Evolutionary conservation across 2,797 vertebrate species (phyloP).

Genomic region (Aythya fuligula): DNA sequence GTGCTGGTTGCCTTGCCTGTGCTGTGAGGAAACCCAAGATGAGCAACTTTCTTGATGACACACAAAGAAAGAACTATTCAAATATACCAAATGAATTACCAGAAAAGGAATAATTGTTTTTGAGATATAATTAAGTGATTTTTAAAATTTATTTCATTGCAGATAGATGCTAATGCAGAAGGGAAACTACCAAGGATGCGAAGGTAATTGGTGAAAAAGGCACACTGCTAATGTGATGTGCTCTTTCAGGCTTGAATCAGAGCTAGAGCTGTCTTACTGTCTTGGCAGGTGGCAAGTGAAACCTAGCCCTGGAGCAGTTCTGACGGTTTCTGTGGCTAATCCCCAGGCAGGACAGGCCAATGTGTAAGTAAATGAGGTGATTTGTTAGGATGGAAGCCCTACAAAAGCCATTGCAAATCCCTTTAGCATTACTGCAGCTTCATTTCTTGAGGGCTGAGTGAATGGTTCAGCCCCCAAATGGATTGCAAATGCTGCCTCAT

Average conservation of each 20-base stretch:
- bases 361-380: slow-evolving; percentile 66
- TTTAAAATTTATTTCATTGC: slow-evolving; percentile 30
- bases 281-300: slow-evolving; percentile 69
- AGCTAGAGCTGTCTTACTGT: slow-evolving; percentile 31
- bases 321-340: slow-evolving; percentile 79
- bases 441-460: not conserved
- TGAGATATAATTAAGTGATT: not conserved
- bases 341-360: slow-evolving; percentile 54
- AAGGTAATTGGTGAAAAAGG: slow-evolving; percentile 65
- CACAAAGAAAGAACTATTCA: not conserved
- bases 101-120: not conserved
- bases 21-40: not conserved
- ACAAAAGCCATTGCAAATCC: slow-evolving; percentile 19
- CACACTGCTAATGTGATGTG: not conserved
- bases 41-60: not conserved
- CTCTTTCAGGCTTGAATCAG: not conserved
- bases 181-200: slow-evolving; percentile 31
- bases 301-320: slow-evolving; percentile 69
- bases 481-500: not conserved
- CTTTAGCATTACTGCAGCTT: not conserved
- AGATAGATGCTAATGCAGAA: not conserved
- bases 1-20: not conserved
- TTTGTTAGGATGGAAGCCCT: slow-evolving; percentile 5
- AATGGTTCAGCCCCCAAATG: not conserved
- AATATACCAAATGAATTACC: not conserved